Evolutionary conservation across 2,888 invertebrate genomes (phyloP).

Genomic region (Nymphalis polychloros): DNA sequence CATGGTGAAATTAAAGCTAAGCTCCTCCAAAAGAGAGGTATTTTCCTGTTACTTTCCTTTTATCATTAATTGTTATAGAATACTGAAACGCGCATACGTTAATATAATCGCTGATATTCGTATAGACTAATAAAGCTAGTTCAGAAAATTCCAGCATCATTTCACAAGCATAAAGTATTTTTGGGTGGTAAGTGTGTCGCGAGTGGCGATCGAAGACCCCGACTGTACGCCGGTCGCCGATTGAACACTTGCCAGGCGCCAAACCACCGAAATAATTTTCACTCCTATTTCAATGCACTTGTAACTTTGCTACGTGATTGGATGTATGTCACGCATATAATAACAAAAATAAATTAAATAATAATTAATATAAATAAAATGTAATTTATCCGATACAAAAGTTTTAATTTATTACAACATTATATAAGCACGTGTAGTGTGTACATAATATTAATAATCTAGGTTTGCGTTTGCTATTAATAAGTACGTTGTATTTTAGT

Average conservation of each 20-base stretch:
- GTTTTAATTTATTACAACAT: too few species aligned
- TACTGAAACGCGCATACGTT: not conserved
- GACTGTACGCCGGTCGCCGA: slow-evolving; percentile 53
- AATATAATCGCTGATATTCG: slow-evolving; percentile 20
- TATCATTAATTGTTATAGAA: too few species aligned
- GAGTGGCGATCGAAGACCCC: slow-evolving; percentile 55
- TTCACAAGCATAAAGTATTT: slow-evolving; percentile 58
- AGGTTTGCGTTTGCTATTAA: too few species aligned
- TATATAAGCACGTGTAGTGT: too few species aligned
- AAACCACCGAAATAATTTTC: slow-evolving; percentile 72
- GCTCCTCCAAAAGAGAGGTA: too few species aligned
- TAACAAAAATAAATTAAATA: not conserved
- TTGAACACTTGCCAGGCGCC: slow-evolving; percentile 74
- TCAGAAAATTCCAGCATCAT: slow-evolving; percentile 41
- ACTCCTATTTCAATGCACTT: slow-evolving; percentile 55
- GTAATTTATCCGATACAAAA: too few species aligned
- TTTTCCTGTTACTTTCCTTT: too few species aligned
- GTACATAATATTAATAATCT: too few species aligned
- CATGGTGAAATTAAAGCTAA: too few species aligned
- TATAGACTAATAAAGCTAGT: slow-evolving; percentile 13
- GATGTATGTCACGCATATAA: slow-evolving; percentile 9
- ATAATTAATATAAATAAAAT: not conserved
- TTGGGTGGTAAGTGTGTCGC: slow-evolving; percentile 58
- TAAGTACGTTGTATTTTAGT: too few species aligned
- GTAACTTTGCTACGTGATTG: slow-evolving; percentile 37